phyloP scores from a whole-genome alignment of 2,797 vertebrate genomes.

The Sylvia borin region DNA sequence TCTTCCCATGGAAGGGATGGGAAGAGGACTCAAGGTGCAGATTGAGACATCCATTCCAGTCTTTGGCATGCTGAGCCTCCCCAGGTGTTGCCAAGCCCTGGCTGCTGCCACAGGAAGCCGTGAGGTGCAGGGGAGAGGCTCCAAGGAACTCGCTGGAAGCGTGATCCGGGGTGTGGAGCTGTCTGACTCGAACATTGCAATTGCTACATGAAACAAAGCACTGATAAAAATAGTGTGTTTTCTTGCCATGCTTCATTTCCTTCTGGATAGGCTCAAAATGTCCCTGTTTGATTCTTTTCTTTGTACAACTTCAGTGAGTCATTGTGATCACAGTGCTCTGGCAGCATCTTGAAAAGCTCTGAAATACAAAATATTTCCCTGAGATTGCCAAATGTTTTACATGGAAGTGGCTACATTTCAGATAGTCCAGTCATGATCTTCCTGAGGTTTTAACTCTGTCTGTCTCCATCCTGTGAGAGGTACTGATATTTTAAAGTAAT shows the following conservation, averaged over 20 bases:
- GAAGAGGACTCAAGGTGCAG: neutral
- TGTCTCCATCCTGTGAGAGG: neutral
- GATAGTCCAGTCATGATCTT: neutral
- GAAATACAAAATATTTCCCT: conserved; percentile 11
- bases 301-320: conserved; percentile 50
- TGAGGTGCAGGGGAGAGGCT: neutral
- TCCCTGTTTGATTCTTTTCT: conserved; percentile 52
- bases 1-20: neutral
- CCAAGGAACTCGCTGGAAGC: neutral
- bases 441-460: neutral
- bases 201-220: conserved; percentile 36
- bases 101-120: neutral
- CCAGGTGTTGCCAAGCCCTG: neutral
- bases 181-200: neutral
- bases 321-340: conserved; percentile 42
- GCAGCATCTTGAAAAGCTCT: conserved; percentile 30
- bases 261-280: conserved; percentile 53
- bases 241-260: conserved; percentile 56
- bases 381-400: conserved; percentile 25
- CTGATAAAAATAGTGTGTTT: conserved; percentile 47
- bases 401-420: neutral
- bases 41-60: neutral
- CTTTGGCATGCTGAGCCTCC: neutral
- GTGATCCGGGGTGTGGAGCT: accelerated
- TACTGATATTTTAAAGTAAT: neutral